phyloP scores from a whole-genome alignment of 2,888 invertebrate species.

The Ophion costatus region DNA sequence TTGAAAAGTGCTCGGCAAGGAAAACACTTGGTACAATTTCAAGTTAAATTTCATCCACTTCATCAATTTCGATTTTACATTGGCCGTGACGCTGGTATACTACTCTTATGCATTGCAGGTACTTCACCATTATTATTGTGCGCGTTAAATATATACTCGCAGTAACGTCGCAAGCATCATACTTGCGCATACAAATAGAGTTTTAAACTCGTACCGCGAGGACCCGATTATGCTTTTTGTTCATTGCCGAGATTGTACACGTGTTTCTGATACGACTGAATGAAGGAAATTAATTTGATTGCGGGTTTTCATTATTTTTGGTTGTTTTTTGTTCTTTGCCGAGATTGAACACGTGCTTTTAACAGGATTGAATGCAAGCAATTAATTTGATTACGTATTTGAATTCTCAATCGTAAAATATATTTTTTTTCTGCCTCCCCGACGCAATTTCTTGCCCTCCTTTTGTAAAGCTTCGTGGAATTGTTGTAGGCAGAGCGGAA shows the following conservation, averaged over 20 bases:
- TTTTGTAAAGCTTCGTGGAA: not conserved
- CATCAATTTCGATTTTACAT: not conserved
- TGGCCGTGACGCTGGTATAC: not conserved
- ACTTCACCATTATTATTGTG: not conserved
- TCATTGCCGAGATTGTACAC: not conserved
- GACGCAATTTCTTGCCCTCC: not conserved
- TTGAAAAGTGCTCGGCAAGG: not conserved
- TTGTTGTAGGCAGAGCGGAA: not conserved
- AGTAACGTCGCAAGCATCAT: not conserved
- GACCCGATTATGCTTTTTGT: not conserved
- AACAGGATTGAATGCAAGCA: not conserved
- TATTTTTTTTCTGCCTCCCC: not conserved
- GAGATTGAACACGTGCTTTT: not conserved
- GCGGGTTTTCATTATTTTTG: no score
- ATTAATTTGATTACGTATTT: no score
- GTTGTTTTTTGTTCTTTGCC: not conserved
- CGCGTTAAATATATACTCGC: not conserved
- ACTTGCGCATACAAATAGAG: not conserved
- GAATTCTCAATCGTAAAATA: no score
- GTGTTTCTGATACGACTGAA: not conserved
- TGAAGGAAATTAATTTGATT: not conserved
- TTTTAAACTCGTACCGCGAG: not conserved
- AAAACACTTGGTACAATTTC: not conserved
- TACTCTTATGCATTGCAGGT: not conserved
- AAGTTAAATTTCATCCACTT: not conserved